phyloP scores from a whole-genome alignment of 2,113 vertebrate species.

The Podilymbus podiceps region DNA sequence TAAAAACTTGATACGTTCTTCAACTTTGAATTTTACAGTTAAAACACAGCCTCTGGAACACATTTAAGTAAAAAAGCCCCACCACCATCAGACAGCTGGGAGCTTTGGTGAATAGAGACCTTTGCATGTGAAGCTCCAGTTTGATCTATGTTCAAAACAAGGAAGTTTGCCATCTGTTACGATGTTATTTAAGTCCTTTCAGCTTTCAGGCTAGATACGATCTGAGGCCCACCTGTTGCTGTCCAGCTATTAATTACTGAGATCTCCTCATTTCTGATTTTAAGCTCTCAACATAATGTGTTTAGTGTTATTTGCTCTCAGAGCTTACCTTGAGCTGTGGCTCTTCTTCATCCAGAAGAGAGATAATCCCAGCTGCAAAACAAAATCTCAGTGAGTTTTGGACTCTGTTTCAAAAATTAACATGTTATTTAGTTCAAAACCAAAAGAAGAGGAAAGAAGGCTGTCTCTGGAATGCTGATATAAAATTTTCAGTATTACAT shows the following conservation, averaged over 20 bases:
- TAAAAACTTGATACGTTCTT: background rate
- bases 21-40: background rate
- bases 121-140: background rate
- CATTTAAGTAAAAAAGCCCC: background rate
- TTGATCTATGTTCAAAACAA: background rate
- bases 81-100: background rate
- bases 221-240: background rate
- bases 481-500: background rate
- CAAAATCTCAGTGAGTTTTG: background rate
- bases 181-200: background rate
- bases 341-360: constrained; percentile 98
- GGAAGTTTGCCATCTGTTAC: background rate
- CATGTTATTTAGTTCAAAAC: background rate
- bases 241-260: background rate
- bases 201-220: background rate
- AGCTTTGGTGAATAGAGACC: background rate
- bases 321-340: constrained; percentile 92
- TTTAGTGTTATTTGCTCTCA: background rate
- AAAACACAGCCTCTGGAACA: background rate
- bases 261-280: background rate
- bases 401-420: background rate
- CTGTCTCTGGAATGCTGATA: background rate
- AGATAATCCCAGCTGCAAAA: constrained; percentile 95
- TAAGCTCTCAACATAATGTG: background rate
- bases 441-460: background rate